Percentiles rank a stretch among this genome's conserved stretches.
These are phyloP conservation scores for Taxidea taxus DNA, from an alignment of 2,113 vertebrate species.

Conservation along the genomic window DNA sequence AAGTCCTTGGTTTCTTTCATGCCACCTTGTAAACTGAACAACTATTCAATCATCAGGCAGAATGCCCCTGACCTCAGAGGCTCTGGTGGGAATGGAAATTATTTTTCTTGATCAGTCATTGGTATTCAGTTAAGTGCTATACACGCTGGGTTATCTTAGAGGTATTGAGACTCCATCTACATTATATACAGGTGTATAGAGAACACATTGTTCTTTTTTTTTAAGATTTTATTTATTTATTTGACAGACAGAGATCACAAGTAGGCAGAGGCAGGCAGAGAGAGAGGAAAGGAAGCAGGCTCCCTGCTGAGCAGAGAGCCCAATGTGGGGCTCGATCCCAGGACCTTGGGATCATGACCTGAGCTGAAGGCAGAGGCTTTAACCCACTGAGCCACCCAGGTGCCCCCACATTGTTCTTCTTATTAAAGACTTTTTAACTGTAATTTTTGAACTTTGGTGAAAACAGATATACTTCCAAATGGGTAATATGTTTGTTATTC, in stretches of 20 bases:
- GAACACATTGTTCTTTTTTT: neutral
- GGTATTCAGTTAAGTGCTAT: neutral
- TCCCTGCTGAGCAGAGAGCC: too few species aligned
- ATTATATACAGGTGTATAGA: neutral
- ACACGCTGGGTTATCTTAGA: neutral
- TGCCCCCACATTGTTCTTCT: neutral
- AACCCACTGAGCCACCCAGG: too few species aligned
- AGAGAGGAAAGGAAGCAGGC: too few species aligned
- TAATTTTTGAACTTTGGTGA: neutral
- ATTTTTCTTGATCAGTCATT: neutral
- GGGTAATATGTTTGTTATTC: neutral
- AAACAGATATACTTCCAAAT: neutral
- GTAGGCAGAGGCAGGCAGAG: too few species aligned
- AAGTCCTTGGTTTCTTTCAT: neutral
- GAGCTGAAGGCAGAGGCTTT: too few species aligned
- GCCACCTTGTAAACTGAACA: neutral
- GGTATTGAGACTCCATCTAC: neutral
- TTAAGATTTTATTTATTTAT: conserved; percentile 41
- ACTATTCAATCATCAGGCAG: neutral
- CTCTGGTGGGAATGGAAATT: neutral
- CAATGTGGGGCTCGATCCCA: too few species aligned
- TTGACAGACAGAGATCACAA: too few species aligned
- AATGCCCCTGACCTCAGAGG: neutral
- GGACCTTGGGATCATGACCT: too few species aligned
- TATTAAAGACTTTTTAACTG: conserved; percentile 31